These are phyloP conservation scores for Hippocampus mohnikei DNA, from an alignment of 2,113 vertebrate species.

Conservation along the genomic window DNA sequence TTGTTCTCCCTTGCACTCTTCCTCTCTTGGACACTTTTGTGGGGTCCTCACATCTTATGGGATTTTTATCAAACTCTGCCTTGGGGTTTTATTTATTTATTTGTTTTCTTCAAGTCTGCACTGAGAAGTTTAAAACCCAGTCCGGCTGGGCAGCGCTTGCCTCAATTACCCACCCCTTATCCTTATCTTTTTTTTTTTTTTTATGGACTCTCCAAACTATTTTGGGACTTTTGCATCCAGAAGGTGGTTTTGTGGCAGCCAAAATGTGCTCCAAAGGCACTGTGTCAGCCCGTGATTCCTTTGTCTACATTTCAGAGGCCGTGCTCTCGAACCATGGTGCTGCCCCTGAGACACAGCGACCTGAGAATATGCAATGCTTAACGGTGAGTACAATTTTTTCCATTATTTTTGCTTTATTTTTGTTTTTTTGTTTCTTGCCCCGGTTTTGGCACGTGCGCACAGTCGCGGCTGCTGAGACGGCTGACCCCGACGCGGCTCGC, in stretches of 20 bases:
- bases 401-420: neutral
- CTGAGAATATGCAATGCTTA: slow-evolving; percentile 76
- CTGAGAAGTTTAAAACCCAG: slow-evolving; percentile 44
- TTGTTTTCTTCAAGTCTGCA: slow-evolving; percentile 27
- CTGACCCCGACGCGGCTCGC: slow-evolving; percentile 43
- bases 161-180: slow-evolving; percentile 37
- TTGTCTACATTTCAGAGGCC: slow-evolving; percentile 70
- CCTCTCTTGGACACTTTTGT: slow-evolving; percentile 55
- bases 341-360: slow-evolving; percentile 59
- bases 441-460: neutral
- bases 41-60: slow-evolving; percentile 52
- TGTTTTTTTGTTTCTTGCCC: neutral
- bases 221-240: slow-evolving; percentile 47
- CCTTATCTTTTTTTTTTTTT: slow-evolving; percentile 59
- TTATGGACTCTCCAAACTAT: slow-evolving; percentile 53
- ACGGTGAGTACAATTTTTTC: slow-evolving; percentile 70
- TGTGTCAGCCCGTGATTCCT: slow-evolving; percentile 74
- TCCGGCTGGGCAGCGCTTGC: slow-evolving; percentile 41
- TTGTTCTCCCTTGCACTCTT: slow-evolving; percentile 63
- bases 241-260: slow-evolving; percentile 39
- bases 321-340: slow-evolving; percentile 64
- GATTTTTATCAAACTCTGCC: slow-evolving; percentile 43
- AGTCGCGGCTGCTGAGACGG: neutral
- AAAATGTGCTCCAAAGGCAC: slow-evolving; percentile 74
- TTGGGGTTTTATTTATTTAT: slow-evolving; percentile 7